A percentile compares a stretch with the other conserved stretches of the same genome.
Conservation (phyloP, 2,797 vertebrate species). For the Acanthurus lineatus region DNA sequence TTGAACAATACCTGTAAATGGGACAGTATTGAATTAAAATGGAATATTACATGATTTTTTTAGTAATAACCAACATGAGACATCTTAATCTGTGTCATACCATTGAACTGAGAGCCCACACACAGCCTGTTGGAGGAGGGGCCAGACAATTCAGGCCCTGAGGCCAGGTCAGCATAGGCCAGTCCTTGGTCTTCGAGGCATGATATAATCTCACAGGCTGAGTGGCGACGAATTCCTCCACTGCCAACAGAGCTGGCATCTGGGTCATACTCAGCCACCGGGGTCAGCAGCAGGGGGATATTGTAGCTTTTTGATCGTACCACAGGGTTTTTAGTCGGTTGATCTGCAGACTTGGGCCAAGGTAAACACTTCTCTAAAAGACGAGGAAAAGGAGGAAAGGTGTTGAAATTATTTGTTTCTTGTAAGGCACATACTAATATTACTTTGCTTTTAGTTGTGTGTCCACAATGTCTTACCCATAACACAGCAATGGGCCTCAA, state of each 20-base stretch:
- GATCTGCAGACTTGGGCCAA: conserved; percentile 90
- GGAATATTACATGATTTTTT: conserved; percentile 12
- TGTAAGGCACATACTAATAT: background rate
- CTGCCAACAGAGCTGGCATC: conserved; percentile 88
- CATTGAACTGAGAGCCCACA: conserved; percentile 81
- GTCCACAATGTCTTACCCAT: conserved; percentile 87
- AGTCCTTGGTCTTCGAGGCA: conserved; percentile 91
- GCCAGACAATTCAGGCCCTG: conserved; percentile 79
- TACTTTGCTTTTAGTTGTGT: background rate
- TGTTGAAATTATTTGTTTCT: background rate
- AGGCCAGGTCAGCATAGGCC: conserved; percentile 81
- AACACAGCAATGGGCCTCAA: conserved; percentile 88
- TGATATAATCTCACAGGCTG: conserved; percentile 95
- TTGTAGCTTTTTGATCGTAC: conserved; percentile 98
- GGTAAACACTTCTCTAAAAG: conserved; percentile 91
- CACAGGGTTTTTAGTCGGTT: conserved; percentile 92
- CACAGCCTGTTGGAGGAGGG: conserved; percentile 83
- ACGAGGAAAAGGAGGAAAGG: conserved; percentile 6
- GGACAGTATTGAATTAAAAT: conserved; percentile 36
- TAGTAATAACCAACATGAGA: conserved; percentile 1
- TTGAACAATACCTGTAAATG: conserved; percentile 69
- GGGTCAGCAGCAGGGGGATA: conserved; percentile 95
- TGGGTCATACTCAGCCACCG: conserved; percentile 94
- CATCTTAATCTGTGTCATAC: conserved; percentile 55
- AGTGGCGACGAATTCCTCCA: conserved; percentile 92